Percentiles rank a stretch among this genome's conserved stretches.
Conservation (phyloP, 2,888 invertebrate species). For the Platycnemis pennipes region DNA sequence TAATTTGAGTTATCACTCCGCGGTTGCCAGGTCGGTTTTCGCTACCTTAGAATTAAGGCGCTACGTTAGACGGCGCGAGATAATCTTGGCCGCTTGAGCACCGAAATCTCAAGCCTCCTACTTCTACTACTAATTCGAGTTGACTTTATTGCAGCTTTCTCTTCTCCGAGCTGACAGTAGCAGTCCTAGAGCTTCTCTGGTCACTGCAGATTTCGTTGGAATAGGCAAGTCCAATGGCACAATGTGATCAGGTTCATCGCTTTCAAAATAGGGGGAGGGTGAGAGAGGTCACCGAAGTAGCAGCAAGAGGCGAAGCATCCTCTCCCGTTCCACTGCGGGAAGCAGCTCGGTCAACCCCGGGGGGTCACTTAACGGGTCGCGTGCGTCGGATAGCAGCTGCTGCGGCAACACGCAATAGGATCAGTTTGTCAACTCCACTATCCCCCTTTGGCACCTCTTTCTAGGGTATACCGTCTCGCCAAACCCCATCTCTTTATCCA, state of each 20-base stretch:
- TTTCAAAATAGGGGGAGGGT: background rate
- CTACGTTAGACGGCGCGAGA: too few species aligned
- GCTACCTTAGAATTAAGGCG: too few species aligned
- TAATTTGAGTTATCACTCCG: too few species aligned
- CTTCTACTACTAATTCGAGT: too few species aligned
- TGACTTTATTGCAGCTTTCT: background rate
- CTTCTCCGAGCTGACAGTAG: background rate
- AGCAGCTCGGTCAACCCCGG: constrained; percentile 36
- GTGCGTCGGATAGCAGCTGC: constrained; percentile 48
- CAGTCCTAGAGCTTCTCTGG: background rate
- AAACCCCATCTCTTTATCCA: background rate
- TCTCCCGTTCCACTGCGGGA: background rate
- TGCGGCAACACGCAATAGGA: constrained; percentile 58
- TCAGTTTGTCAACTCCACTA: constrained; percentile 4
- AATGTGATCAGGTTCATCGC: background rate
- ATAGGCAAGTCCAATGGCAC: background rate
- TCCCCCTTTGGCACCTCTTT: constrained; percentile 27
- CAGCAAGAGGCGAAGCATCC: background rate
- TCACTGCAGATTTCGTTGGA: background rate
- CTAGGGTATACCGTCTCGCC: background rate
- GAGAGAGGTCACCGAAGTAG: background rate
- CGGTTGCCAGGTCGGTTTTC: too few species aligned
- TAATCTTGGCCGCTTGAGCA: too few species aligned
- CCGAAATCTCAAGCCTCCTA: too few species aligned
- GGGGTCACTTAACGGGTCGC: constrained; percentile 32